These are phyloP conservation scores for Propithecus perrieri DNA, from an alignment of 2,797 vertebrate genomes.

Conservation along the genomic window DNA sequence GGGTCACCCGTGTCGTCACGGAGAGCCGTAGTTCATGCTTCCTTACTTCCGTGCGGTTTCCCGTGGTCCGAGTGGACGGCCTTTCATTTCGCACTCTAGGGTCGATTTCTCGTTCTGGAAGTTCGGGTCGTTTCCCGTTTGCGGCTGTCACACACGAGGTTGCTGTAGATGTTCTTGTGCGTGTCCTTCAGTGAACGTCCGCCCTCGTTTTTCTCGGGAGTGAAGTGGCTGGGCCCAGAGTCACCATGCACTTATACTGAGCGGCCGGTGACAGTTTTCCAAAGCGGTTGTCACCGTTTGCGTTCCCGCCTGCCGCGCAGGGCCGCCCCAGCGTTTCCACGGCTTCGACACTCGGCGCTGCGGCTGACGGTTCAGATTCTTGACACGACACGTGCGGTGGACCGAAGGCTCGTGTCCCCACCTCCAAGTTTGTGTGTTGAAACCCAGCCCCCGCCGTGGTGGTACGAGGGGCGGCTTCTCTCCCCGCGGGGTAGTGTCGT, in stretches of 20 bases:
- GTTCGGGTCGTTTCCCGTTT: not conserved
- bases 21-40: not conserved
- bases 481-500: not conserved
- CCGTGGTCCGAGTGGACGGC: not conserved
- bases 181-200: fast-evolving
- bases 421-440: not conserved
- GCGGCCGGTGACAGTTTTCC: not conserved
- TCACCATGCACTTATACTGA: fast-evolving
- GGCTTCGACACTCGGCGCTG: not conserved
- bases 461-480: not conserved
- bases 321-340: not conserved
- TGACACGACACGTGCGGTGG: too few relatives aligned
- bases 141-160: too few relatives aligned
- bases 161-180: not conserved
- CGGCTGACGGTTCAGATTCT: not conserved
- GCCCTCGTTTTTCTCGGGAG: not conserved
- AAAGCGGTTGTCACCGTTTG: not conserved
- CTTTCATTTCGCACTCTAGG: not conserved
- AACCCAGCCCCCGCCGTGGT: not conserved
- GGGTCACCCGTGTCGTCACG: fast-evolving
- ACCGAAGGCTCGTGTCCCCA: not conserved
- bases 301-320: not conserved
- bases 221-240: not conserved
- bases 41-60: not conserved
- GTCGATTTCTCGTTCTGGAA: not conserved